A percentile compares a stretch with the other conserved stretches of the same genome.
These are phyloP conservation scores for Trichogramma dendrolimi DNA, from an alignment of 2,888 invertebrate genomes.

Conservation along the genomic window DNA sequence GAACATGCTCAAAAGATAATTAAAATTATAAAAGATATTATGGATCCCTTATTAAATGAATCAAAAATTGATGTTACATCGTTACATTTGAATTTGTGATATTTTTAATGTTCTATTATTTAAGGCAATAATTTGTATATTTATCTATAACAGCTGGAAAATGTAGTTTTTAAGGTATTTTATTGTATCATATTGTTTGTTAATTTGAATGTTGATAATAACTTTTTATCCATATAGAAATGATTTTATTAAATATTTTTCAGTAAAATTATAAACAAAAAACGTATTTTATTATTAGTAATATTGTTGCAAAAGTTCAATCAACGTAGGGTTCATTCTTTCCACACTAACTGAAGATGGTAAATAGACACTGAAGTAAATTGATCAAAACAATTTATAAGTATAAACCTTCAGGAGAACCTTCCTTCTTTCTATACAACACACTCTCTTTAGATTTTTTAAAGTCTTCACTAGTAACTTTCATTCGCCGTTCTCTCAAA, in stretches of 20 bases:
- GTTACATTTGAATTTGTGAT: slow-evolving; percentile 10
- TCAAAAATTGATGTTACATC: slow-evolving; percentile 19
- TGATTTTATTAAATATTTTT: slow-evolving; percentile 18
- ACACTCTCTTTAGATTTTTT: slow-evolving; percentile 99
- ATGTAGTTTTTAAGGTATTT: too few species aligned
- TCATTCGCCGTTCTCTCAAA: slow-evolving; percentile 95
- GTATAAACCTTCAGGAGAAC: slow-evolving; percentile 97
- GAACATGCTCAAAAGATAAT: slow-evolving; percentile 36
- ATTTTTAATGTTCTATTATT: slow-evolving; percentile 1
- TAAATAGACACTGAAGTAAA: slow-evolving; percentile 8
- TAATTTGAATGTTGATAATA: slow-evolving; percentile 5
- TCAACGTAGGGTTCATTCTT: too few species aligned
- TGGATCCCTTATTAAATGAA: slow-evolving; percentile 36
- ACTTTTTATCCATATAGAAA: slow-evolving; percentile 19
- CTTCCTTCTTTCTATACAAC: slow-evolving; percentile 97
- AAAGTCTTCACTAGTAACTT: slow-evolving; percentile 99
- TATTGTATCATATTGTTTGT: too few species aligned
- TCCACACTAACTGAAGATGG: background rate
- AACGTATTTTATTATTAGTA: background rate
- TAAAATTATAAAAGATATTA: slow-evolving; percentile 38
- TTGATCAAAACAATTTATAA: slow-evolving; percentile 60
- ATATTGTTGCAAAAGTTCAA: too few species aligned
- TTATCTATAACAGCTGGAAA: too few species aligned
- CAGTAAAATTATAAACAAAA: slow-evolving; percentile 21
- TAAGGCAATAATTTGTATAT: too few species aligned